Base-by-base conservation (phyloP, 2,113 vertebrate genomes). In the Callipepla californica region DNA sequence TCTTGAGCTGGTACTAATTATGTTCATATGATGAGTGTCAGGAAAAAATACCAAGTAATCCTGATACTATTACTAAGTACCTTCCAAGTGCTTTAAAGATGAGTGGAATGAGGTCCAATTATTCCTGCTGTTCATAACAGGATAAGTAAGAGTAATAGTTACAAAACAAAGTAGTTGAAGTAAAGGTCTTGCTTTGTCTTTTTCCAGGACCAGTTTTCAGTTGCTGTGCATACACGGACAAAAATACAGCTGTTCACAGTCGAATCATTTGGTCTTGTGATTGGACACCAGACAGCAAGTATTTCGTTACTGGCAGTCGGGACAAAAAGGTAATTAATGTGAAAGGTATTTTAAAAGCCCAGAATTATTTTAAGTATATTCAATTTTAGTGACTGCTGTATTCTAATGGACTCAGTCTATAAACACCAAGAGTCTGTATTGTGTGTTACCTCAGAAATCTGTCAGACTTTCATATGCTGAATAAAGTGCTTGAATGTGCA, bases 191-290 rank as follows among this genome's bases (percentile, higher is more conserved):
- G 8, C 34, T 96, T 30, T 51, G 0, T 25, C 72, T 96, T 81
- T 48, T 95, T 93, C 42, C 98, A 99, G 99, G 98, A 82, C 97
- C 98, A 22, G 79, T 90, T 57, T 99, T 99, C 93, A 97, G 88
- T 28, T 98, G 99, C 62, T 97, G 97, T 77, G 98, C 98, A 1
- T 97, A 97, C 96, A 99, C 99, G 18, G 97, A 97, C 80, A 99
- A 98, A 97, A 97, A 98, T 94, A 99, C 98, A 20, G 97, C 98
- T 70, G 89, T 98, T 51, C 99, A 99, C 94, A 98, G 98, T 58
- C 98, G 99, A 76, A 99, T 99, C 96, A 99, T 99, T 98, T 99
- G 99, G 99, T 98, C 99, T 80, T 99, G 99, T 97, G 99, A 99
- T 92, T 99, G 99, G 99, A 99, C 98, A 95, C 97, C 98, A n/a